These are phyloP conservation scores for Leucopsar rothschildi DNA, from an alignment of 2,113 vertebrate species.

Conservation along the genomic window DNA sequence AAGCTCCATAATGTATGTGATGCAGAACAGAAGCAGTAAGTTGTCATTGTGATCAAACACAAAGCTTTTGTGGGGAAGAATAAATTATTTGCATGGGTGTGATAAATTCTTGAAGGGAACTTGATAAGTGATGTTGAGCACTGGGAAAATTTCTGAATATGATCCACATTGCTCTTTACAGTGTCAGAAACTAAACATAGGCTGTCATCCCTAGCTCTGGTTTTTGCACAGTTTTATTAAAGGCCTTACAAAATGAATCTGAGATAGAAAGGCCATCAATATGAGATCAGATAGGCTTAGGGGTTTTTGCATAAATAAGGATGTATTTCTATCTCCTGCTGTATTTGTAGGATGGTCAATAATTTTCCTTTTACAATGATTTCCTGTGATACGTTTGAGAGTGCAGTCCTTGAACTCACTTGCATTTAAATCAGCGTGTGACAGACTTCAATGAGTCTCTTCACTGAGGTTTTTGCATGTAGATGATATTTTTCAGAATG, in stretches of 20 bases:
- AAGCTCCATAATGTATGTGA: background rate
- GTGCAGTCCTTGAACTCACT: background rate
- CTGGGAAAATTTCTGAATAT: slow-evolving; percentile 8
- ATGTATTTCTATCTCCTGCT: background rate
- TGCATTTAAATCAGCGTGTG: background rate
- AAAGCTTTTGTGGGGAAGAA: slow-evolving; percentile 44
- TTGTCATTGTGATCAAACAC: slow-evolving; percentile 58
- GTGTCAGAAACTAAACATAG: background rate
- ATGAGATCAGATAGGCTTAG: background rate
- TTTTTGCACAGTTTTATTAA: background rate
- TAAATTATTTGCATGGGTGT: slow-evolving; percentile 39
- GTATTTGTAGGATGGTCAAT: background rate
- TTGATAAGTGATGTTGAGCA: slow-evolving; percentile 35
- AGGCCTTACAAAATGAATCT: background rate
- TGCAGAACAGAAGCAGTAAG: background rate
- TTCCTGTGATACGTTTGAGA: background rate
- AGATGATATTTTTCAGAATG: background rate
- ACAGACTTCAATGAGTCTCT: background rate
- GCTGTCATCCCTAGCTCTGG: background rate
- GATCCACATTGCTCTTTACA: background rate
- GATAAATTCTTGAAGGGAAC: slow-evolving; percentile 28
- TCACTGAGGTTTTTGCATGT: background rate
- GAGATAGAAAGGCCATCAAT: background rate
- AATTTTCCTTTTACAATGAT: background rate
- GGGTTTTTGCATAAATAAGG: background rate